Evolutionary conservation across 2,888 invertebrate genomes (phyloP).

Genomic region (Rutpela maculata): DNA sequence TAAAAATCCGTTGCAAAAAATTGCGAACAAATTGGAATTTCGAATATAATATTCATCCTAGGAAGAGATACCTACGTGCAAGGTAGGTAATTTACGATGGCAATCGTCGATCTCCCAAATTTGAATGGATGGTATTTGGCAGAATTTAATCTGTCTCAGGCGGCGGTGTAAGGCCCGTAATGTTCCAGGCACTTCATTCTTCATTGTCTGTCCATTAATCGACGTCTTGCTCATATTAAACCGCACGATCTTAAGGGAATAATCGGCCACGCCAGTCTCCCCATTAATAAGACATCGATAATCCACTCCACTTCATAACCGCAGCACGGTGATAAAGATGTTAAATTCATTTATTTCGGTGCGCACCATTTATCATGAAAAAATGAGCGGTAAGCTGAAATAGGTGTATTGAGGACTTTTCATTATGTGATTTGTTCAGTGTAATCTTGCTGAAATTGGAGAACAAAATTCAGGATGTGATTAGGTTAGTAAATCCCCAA

Average conservation of each 20-base stretch:
- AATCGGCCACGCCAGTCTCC: conserved; percentile 24
- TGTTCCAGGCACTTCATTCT: conserved; percentile 36
- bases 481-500: neutral
- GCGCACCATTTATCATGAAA: conserved; percentile 48
- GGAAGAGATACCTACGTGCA: neutral
- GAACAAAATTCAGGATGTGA: neutral
- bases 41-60: neutral
- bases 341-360: conserved; percentile 49
- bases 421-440: neutral
- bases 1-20: too few relatives aligned
- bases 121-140: conserved; percentile 29
- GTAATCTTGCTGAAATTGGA: neutral
- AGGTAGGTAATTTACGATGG: conserved; percentile 24
- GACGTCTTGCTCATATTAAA: conserved; percentile 47
- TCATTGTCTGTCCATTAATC: conserved; percentile 50
- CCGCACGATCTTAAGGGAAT: conserved; percentile 32
- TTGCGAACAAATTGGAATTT: neutral
- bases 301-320: conserved; percentile 32
- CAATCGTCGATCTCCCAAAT: conserved; percentile 29
- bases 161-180: conserved; percentile 11
- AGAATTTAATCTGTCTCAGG: conserved; percentile 38
- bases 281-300: conserved; percentile 41
- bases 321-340: conserved; percentile 43
- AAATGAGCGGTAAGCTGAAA: conserved; percentile 34
- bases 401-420: conserved; percentile 3